Conservation (phyloP, 2,113 vertebrate genomes). For the Sminthopsis crassicaudata region DNA sequence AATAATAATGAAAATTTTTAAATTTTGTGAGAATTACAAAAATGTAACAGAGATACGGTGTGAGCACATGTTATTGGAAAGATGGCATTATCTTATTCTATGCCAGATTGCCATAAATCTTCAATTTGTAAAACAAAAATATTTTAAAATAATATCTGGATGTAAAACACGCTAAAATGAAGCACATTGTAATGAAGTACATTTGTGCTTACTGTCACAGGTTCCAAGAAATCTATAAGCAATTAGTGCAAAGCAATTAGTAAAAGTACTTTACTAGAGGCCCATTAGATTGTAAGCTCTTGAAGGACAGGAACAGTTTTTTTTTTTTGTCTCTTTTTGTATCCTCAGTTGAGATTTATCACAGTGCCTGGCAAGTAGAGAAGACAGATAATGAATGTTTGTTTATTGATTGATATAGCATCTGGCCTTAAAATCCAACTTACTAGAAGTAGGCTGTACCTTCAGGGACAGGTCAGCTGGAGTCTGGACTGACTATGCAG, state of each 20-base stretch:
- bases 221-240: background rate
- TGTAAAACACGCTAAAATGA: background rate
- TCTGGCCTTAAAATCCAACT: background rate
- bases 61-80: background rate
- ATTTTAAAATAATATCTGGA: background rate
- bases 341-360: background rate
- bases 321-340: background rate
- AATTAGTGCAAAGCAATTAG: background rate
- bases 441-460: background rate
- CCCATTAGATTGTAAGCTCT: background rate
- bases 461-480: background rate
- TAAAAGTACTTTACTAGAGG: background rate
- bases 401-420: background rate
- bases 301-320: background rate
- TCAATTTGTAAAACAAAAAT: background rate
- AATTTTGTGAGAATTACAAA: background rate
- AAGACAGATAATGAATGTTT: background rate
- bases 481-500: background rate
- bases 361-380: background rate
- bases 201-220: background rate
- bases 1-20: background rate
- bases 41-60: background rate
- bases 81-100: background rate
- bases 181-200: background rate
- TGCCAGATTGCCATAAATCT: background rate